These are phyloP conservation scores for Drosophila trapezifrons DNA, from an alignment of 1,140 invertebrate genomes.

Conservation along the genomic window DNA sequence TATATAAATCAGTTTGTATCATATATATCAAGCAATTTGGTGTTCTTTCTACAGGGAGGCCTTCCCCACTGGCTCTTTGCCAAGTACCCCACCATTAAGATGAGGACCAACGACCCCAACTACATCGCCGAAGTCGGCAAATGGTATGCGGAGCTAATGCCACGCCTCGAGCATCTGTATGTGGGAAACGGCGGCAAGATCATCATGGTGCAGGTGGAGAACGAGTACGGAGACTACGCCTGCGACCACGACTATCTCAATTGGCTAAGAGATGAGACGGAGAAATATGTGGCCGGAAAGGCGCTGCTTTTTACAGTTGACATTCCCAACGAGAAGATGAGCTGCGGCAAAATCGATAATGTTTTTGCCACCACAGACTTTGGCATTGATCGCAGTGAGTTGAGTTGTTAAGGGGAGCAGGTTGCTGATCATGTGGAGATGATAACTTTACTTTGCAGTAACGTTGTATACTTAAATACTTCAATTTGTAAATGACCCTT, in stretches of 20 bases:
- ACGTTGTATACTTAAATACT: background rate
- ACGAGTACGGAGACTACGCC: conserved; percentile 94
- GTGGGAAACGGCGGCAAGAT: conserved; percentile 92
- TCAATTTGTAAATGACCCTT: background rate
- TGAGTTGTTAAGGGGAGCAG: background rate
- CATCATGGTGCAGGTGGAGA: conserved; percentile 95
- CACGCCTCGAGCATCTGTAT: conserved; percentile 85
- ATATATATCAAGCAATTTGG: background rate
- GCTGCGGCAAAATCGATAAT: conserved; percentile 87
- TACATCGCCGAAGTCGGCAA: conserved; percentile 87
- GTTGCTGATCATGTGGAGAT: too few species aligned
- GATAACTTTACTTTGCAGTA: too few species aligned
- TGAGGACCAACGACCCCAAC: conserved; percentile 87
- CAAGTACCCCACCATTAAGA: conserved; percentile 88
- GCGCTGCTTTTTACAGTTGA: conserved; percentile 93
- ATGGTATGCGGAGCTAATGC: conserved; percentile 87
- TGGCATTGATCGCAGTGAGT: conserved; percentile 85
- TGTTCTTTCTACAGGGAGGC: conserved; percentile 87
- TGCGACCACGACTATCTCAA: conserved; percentile 89
- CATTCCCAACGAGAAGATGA: conserved; percentile 85
- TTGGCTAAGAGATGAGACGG: conserved; percentile 87
- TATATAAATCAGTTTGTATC: background rate
- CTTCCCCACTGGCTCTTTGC: conserved; percentile 92
- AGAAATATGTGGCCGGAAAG: conserved; percentile 87
- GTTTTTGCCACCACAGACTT: conserved; percentile 92